A percentile compares a stretch with the other conserved stretches of the same genome.
Evolutionary conservation across 2,113 vertebrate species (phyloP).

Genomic region (Sinosuthora webbiana): DNA sequence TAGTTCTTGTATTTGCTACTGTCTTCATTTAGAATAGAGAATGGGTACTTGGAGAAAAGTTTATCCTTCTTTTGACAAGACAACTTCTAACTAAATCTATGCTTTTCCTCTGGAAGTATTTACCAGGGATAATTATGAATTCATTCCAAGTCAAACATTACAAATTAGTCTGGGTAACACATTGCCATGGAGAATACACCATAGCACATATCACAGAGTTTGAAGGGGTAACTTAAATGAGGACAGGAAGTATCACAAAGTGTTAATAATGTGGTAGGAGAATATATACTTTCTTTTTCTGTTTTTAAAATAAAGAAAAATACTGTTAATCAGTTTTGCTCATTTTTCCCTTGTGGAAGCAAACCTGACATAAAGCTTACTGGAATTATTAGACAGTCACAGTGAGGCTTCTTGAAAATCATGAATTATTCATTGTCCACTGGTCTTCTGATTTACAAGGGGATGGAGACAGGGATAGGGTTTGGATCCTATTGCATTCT

Average conservation of each 20-base stretch:
- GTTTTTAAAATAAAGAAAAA: neutral
- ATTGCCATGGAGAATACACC: neutral
- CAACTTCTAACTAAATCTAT: neutral
- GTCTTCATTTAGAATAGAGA: neutral
- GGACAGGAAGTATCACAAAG: neutral
- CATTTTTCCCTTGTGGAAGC: neutral
- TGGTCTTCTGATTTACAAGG: neutral
- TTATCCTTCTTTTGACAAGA: neutral
- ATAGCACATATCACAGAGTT: neutral
- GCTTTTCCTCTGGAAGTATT: neutral
- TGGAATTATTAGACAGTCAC: neutral
- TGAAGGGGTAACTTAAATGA: neutral
- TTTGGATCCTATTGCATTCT: neutral
- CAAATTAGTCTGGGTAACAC: fast-evolving
- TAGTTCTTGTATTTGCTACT: neutral
- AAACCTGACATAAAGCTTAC: neutral
- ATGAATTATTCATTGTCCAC: conserved; percentile 14
- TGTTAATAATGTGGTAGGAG: neutral
- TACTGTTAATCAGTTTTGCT: neutral
- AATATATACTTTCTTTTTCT: neutral
- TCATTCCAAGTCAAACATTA: neutral
- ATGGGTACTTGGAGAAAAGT: neutral
- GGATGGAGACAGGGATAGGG: neutral
- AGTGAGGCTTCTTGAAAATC: neutral
- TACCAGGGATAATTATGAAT: neutral